Evolutionary conservation across 92 coral and sea anemone genomes (phyloP), one percentile per base, ranked within the genome.

Genomic region (Epizoanthus illoricatus): DNA sequence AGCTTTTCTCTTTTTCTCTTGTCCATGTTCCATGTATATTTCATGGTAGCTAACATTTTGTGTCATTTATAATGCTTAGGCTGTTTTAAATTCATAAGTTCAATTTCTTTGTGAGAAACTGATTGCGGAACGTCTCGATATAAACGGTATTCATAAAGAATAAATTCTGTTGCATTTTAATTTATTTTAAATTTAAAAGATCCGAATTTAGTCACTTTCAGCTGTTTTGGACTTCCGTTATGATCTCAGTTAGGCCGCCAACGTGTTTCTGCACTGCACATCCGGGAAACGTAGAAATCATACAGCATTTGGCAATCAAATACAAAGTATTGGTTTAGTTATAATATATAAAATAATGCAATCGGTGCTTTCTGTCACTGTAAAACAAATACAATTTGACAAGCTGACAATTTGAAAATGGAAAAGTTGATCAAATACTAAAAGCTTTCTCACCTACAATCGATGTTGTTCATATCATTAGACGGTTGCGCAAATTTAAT

Each of bases 221-320:
- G 82, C 70, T 78, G 82, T 42, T 61, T 42, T 20, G 23, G 20
- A 20, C 43, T 42, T 78, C 82, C 82, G 82, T 78, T 78, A 63
- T n/a, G n/a, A n/a, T 78, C 71, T 69, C 71, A 57, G 15, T 52
- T 13, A 52, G 40, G 57, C 39, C 19, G 56, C 41, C 56, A 40
- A 58, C 80, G 24, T n/a, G 56, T 62, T 76, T 61, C 41, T 60
- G 11, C 43, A 19, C 20, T 76, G 61, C 43, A 5, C 18, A 78
- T 78, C 71, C 82, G 21, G 60, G 58, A 62, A 21, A 11, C 68
- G 45, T 41, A 62, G 20, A 21, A 21, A 19, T 45, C 58, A 45
- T 36, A 40, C 54, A 70, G 7, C 23, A 18, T n/a, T n/a, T 18
- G 19, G 16, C 69, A 61, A 40, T 76, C 52, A 41, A 40, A 65